phyloP scores from a whole-genome alignment of 2,113 vertebrate genomes.

The Leptocoma aspasia region DNA sequence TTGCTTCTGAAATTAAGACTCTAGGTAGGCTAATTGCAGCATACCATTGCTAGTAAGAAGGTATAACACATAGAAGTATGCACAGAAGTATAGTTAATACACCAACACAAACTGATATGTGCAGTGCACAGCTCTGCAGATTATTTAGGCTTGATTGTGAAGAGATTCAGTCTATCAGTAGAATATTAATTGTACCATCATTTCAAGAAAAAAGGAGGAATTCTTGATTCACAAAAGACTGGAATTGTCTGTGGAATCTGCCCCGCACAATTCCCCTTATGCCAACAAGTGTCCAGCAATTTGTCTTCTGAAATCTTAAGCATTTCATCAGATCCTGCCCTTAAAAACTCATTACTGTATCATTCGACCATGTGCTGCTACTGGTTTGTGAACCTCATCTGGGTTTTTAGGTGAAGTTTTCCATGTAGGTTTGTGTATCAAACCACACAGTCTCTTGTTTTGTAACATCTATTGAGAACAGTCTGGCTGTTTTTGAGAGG shows the following conservation, averaged over 20 bases:
- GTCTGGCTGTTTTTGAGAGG: neutral
- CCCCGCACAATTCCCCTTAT: neutral
- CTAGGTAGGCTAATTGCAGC: neutral
- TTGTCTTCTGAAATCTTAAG: neutral
- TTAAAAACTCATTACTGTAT: neutral
- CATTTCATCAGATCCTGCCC: neutral
- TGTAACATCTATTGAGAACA: neutral
- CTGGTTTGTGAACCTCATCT: neutral
- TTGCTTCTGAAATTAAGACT: neutral
- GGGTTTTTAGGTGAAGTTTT: neutral
- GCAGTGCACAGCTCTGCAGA: neutral
- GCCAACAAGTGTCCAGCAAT: neutral
- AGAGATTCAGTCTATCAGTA: neutral
- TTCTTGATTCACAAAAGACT: neutral
- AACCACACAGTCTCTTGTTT: neutral
- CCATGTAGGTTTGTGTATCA: neutral
- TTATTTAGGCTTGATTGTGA: neutral
- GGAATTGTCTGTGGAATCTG: neutral
- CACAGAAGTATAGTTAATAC: neutral
- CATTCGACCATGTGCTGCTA: neutral
- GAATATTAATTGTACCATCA: neutral
- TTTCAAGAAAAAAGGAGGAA: neutral
- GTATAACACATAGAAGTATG: neutral
- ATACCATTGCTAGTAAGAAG: neutral
- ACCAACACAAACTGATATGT: neutral